Base-by-base conservation (phyloP, 2,113 vertebrate species). In the Narcine bancroftii region DNA sequence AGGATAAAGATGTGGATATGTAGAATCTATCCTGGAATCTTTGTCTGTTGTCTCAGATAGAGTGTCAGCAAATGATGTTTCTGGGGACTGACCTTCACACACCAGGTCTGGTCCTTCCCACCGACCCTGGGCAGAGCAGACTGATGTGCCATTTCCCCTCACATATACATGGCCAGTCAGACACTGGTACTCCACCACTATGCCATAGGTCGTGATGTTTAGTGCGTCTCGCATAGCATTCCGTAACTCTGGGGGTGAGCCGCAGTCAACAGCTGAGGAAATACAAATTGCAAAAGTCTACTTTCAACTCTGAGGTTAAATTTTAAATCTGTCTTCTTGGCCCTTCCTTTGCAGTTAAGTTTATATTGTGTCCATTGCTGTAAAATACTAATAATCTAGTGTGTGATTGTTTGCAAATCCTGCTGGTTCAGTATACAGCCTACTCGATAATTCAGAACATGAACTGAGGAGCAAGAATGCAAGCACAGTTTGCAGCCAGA, bases 231-330 rank as follows among this genome's bases (percentile, higher is more conserved):
- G 92, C 5, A 93, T 56, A 0, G 93, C 42, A 91, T 95, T 92
- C 29, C 93, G 92, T 63, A 93, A 89, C 47, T 85, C 26, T 36
- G 87, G 93, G 0, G 94, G 95, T 39, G 10, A 92, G 5, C 96
- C 96, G 87, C 96, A 97, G 69, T 96, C 95, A 10, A 97, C 93
- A 93, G 94, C 96, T 96, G 36, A 89, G 87, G 83, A 63, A 60
- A 63, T 0, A 87, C 47, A 87, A 87, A 87, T 17, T 24, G 65
- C 65, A 66, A 24, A 26, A 72, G 71, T 9, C 7, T 6, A 72
- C 26, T 33, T 72, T 72, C 6, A 6, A 33, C 11, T n/a, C 33
- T 83, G 47, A 81, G 53, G 29, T 53, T 81, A 15, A 47, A 81
- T 13, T 50, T 81, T 33, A 81, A 81, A 45, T 42, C 76, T 47